Base-by-base conservation (phyloP, 1,140 invertebrate genomes). In the Saccostrea cuccullata region DNA sequence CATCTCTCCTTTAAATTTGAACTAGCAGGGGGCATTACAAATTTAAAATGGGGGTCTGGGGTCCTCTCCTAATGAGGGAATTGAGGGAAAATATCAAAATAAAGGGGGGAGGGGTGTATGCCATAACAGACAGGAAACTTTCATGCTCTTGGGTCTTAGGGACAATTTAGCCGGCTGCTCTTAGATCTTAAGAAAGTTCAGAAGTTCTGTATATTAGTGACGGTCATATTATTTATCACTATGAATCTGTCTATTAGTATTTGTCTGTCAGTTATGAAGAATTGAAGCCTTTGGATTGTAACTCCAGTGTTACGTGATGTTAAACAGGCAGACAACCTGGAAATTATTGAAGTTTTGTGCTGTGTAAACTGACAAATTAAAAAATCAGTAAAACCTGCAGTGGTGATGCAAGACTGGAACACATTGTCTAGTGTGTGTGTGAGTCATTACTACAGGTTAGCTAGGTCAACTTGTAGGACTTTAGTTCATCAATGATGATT, bases 321-420 rank as follows among this genome's bases (percentile, higher is more conserved):
- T 3, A 3, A 73, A 40, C 70, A 73, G 26, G 70, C 30, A 73
- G 11, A 73, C 58, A 64, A 64, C 58, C 58, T 64, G 58, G n/a
- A 6, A 73, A 36, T 73, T 26, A 73, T 73, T 73, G 23, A 73
- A 36, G 23, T 73, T 73, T 26, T 73, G 70, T 73, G 70, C 70
- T 30, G 23, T 36, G 70, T 73, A 73, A 73, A 73, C 70, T 73
- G 26, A 73, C 70, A 73, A 73, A 36, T 73, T 26, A 73, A 40
- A 73, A 73, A 73, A 73, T 73, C 70, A 30, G 70, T 73, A 73
- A 36, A 73, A 73, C 70, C 70, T 30, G 70, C 70, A 30, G 9
- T 13, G 13, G 70, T 73, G 70, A 73, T 73, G 70, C 36, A 73
- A 73, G 26, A 73, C 9, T 73, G 26, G 23, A 73, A 73, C 70